Conservation (phyloP, 2,113 vertebrate genomes). For the Cranoglanis bouderius region DNA sequence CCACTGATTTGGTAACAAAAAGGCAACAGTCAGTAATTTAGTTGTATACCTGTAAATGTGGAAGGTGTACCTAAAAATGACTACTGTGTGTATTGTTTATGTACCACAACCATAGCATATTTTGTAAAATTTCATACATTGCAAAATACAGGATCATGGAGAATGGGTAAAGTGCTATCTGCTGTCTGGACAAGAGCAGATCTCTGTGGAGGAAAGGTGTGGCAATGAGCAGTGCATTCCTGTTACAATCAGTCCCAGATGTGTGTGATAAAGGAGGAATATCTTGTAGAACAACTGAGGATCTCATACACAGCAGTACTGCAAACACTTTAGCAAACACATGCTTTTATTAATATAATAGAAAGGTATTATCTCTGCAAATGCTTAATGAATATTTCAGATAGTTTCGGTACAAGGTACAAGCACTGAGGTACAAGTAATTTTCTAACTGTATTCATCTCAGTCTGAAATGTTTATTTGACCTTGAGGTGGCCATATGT, state of each 20-base stretch:
- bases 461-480: not conserved
- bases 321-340: not conserved
- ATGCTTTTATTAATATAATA: not conserved
- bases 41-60: not conserved
- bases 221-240: slow-evolving; percentile 62
- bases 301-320: not conserved
- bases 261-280: slow-evolving; percentile 38
- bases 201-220: slow-evolving; percentile 35
- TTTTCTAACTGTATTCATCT: not conserved
- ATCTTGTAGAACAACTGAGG: not conserved
- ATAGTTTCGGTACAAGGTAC: not conserved
- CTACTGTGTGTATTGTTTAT: not conserved
- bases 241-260: slow-evolving; percentile 67
- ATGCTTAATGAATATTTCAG: not conserved
- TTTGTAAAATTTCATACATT: not conserved
- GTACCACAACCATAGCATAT: not conserved
- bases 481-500: not conserved
- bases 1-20: not conserved
- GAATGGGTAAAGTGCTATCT: slow-evolving; percentile 1
- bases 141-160: not conserved
- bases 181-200: not conserved
- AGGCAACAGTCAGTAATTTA: not conserved
- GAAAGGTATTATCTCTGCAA: not conserved
- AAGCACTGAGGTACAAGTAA: not conserved
- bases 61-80: not conserved